These are phyloP conservation scores for Mythimna impura DNA, from an alignment of 2,888 invertebrate genomes.

Conservation along the genomic window DNA sequence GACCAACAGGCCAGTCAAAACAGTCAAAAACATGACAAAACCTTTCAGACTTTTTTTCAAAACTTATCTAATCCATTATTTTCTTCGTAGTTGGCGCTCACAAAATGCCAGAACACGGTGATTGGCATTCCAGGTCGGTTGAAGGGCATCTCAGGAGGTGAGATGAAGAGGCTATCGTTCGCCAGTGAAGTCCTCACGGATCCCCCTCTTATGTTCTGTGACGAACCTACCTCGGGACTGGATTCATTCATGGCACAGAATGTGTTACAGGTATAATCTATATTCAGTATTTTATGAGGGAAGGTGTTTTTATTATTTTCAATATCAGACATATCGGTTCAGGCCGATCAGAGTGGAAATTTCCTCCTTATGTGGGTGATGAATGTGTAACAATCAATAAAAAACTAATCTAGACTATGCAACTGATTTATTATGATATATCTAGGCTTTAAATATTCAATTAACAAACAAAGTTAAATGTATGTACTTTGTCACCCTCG, in stretches of 20 bases:
- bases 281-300: neutral
- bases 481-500: no score
- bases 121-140: constrained; percentile 97
- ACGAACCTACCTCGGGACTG: constrained; percentile 98
- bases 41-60: neutral
- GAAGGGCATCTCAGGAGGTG: constrained; percentile 98
- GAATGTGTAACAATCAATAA: no score
- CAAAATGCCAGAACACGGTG: constrained; percentile 96
- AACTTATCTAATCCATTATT: neutral
- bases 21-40: no score
- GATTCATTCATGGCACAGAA: constrained; percentile 99
- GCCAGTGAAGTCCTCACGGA: constrained; percentile 99
- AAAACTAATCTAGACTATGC: no score
- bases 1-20: no score
- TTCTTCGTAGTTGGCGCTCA: constrained; percentile 91
- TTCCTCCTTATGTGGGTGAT: no score
- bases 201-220: constrained; percentile 98
- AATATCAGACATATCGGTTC: neutral
- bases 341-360: no score
- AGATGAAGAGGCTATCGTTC: constrained; percentile 98
- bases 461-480: no score
- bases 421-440: no score
- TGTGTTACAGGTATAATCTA: constrained; percentile 93
- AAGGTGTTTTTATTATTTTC: neutral
- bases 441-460: no score